Conservation (phyloP, 1,140 invertebrate genomes). For the Babylonia areolata region DNA sequence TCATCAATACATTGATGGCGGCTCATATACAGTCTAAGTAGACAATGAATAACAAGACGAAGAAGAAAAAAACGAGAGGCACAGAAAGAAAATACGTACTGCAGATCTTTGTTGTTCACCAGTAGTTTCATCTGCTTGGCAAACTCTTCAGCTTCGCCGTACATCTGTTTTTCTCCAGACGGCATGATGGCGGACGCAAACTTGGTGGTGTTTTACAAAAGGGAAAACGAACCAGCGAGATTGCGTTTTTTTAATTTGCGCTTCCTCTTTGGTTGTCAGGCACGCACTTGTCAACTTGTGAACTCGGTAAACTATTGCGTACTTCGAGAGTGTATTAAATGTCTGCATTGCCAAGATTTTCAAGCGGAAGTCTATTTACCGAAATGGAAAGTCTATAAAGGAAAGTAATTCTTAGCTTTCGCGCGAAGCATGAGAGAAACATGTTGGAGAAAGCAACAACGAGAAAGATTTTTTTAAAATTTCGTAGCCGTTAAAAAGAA, state of each 20-base stretch:
- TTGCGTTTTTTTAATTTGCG: background rate
- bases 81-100: background rate
- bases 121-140: slow-evolving; percentile 77
- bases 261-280: slow-evolving; percentile 43
- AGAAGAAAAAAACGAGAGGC: background rate
- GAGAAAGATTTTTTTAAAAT: no score
- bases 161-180: slow-evolving; percentile 59
- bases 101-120: slow-evolving; percentile 70
- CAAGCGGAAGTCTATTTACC: background rate
- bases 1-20: no score
- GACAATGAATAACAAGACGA: no score
- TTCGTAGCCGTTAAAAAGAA: no score
- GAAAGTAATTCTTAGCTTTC: no score
- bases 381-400: no score
- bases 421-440: no score
- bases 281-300: slow-evolving; percentile 36
- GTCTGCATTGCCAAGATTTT: background rate
- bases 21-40: no score
- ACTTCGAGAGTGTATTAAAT: background rate
- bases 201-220: background rate
- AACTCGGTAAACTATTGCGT: background rate
- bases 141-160: slow-evolving; percentile 67
- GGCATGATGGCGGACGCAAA: slow-evolving; percentile 21
- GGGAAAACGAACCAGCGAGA: background rate
- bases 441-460: no score